Evolutionary conservation across 2,113 vertebrate species (phyloP).

Genomic region (Protobothrops mucrosquamatus): DNA sequence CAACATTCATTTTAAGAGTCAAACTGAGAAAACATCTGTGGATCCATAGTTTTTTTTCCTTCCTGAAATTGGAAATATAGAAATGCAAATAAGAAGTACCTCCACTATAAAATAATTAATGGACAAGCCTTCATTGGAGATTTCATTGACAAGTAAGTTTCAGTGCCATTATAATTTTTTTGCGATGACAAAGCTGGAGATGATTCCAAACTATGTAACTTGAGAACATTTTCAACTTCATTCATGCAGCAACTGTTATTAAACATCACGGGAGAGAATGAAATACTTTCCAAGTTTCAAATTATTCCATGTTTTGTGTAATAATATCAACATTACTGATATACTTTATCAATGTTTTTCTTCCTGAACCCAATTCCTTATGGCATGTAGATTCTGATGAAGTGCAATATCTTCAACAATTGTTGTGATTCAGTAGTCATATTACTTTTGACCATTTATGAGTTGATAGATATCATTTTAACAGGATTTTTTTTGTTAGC

Average conservation of each 20-base stretch:
- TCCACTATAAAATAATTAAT: neutral
- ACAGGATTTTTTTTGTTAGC: neutral
- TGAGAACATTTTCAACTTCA: neutral
- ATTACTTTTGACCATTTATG: neutral
- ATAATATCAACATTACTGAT: neutral
- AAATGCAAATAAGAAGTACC: neutral
- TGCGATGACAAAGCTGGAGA: neutral
- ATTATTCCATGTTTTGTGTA: neutral
- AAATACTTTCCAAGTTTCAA: neutral
- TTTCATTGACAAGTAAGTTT: neutral
- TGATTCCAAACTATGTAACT: neutral
- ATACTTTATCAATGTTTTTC: neutral
- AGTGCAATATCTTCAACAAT: neutral
- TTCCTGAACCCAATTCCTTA: neutral
- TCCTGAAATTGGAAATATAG: neutral
- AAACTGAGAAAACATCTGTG: neutral
- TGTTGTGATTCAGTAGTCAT: neutral
- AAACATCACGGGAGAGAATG: neutral
- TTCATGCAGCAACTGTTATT: neutral
- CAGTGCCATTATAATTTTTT: neutral
- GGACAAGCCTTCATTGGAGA: neutral
- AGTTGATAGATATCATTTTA: neutral
- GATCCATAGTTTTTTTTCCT: neutral
- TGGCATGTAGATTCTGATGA: neutral
- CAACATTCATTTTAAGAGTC: neutral